Conservation (phyloP, 2,797 vertebrate species). For the Zalophus californianus region DNA sequence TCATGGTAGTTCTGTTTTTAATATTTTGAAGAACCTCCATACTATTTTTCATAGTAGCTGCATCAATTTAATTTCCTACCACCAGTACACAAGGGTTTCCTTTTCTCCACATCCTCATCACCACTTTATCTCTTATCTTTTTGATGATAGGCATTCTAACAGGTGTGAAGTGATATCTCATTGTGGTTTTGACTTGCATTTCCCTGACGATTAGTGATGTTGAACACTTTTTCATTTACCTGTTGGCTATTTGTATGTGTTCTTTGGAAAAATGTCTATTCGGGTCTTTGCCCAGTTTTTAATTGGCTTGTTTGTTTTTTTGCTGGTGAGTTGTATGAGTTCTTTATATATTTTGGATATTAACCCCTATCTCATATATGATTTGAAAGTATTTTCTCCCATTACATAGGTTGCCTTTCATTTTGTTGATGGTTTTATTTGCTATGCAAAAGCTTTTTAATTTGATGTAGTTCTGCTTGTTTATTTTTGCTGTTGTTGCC, state of each 20-base stretch:
- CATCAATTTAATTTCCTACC: not conserved
- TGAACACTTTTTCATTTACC: not conserved
- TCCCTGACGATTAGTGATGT: not conserved
- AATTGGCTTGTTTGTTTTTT: not conserved
- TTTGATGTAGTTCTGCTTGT: not conserved
- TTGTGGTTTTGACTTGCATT: not conserved
- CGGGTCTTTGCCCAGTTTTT: not conserved
- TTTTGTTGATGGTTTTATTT: not conserved
- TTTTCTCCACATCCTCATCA: not conserved
- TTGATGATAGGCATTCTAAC: not conserved
- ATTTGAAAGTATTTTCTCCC: not conserved
- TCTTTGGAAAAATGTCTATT: not conserved
- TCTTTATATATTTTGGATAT: slow-evolving; percentile 22
- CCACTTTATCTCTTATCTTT: not conserved
- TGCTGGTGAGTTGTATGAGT: not conserved
- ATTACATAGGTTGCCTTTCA: not conserved
- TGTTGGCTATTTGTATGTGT: not conserved
- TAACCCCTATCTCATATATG: not conserved
- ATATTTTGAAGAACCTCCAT: not conserved
- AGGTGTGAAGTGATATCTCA: not conserved
- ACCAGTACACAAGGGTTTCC: not conserved
- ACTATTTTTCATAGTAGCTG: not conserved
- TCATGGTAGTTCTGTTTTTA: not conserved
- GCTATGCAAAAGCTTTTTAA: not conserved
- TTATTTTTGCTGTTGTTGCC: slow-evolving; percentile 15